Conservation (phyloP, 2,797 vertebrate species). For the Protosalanx chinensis region DNA sequence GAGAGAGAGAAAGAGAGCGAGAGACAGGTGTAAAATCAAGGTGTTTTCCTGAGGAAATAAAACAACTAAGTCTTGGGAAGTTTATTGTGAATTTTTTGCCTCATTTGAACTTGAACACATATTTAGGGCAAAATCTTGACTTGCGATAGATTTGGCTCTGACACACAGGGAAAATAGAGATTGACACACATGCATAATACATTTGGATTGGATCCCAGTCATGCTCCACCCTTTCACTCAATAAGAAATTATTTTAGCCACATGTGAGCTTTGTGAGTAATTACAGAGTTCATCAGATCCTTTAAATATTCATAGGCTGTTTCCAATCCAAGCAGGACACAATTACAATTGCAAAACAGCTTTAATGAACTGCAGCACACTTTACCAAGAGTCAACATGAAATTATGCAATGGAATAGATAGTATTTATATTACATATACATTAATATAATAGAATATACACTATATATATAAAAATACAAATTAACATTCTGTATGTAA, state of each 20-base stretch:
- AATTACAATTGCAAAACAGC: slow-evolving; percentile 7
- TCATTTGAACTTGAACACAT: too few relatives aligned
- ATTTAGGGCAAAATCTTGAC: too few relatives aligned
- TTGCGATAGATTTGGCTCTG: too few relatives aligned
- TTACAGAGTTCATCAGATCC: not conserved
- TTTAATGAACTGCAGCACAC: slow-evolving; percentile 1
- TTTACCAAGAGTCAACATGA: not conserved
- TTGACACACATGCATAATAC: not conserved
- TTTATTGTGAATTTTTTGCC: too few relatives aligned
- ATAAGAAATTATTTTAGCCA: not conserved
- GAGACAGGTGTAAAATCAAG: too few relatives aligned
- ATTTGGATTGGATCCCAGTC: not conserved
- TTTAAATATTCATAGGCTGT: slow-evolving; percentile 1
- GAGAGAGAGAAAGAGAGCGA: too few relatives aligned
- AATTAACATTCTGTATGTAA: too few relatives aligned
- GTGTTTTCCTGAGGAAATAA: too few relatives aligned
- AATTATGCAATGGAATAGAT: not conserved
- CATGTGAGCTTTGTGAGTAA: not conserved
- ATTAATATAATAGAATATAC: too few relatives aligned
- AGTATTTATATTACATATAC: too few relatives aligned
- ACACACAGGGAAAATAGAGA: too few relatives aligned
- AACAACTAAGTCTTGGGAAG: too few relatives aligned
- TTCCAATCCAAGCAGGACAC: not conserved
- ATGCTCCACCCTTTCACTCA: slow-evolving; percentile 5
- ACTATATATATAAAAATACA: not conserved